Evolutionary conservation across 2,888 invertebrate genomes (phyloP), one percentile per base, ranked within the genome.

Genomic region (Synergus itoensis): DNA sequence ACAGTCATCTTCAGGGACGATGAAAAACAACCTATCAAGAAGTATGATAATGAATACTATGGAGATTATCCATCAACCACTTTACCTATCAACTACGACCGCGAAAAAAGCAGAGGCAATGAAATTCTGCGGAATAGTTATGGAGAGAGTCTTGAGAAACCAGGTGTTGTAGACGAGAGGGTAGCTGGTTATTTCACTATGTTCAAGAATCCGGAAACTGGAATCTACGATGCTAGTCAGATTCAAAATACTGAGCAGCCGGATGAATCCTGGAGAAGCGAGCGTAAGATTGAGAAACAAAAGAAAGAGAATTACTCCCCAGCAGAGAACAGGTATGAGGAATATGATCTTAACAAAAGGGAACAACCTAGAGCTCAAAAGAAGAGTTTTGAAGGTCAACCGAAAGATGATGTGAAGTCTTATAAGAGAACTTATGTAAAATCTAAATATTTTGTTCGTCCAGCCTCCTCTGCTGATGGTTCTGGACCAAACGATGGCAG

Each of bases 101-200:
- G 82, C 16, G 84, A 82, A 43, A 80, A 75, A 80, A 60, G 84
- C 80, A 9, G 87, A 85, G 11, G 84, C 83, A 41, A 79, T 21
- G 65, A 80, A 14, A 81, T 78, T 41, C 78, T 91, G 1, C 89
- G 89, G 3, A 89, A 92, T 43, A 92, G 92, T 78, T 92, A 92
- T 40, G 92, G 92, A 0, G 86, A 91, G 12, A 87, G 87, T 8
- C 64, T 92, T 63, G 88, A 90, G n/a, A 86, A 86, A 64, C 84
- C 83, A 16, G 89, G 89, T 0, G 80, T 87, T 60, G 79, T 87
- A 0, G 90, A 91, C 77, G 89, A 89, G 0, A 88, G 88, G n/a
- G 83, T 91, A 0, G 88, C 89, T 5, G 87, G 87, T 73, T 90
- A 89, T 77, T 88, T 88, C 64, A 83, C 84, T 1, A 86, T 86